Base-by-base conservation (phyloP, 2,113 vertebrate species). In the Chamaetylas fuelleborni region DNA sequence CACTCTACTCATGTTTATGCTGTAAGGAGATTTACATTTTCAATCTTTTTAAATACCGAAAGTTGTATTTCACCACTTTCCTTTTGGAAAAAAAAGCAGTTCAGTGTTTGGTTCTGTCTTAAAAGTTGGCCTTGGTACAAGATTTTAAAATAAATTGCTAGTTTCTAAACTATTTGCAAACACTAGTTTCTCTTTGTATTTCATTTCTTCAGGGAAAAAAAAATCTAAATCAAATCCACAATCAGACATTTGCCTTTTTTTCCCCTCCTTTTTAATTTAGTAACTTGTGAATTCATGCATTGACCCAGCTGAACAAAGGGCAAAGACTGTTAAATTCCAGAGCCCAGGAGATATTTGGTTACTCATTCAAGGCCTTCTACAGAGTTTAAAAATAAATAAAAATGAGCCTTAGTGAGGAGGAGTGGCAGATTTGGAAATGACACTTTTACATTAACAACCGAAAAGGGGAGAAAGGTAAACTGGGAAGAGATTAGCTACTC, bases 281-380 rank as follows among this genome's bases (percentile, higher is more conserved):
- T 83, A 96, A 92, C 88, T 93, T 88, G 93, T 96, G 93, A 95
- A 96, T 96, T 96, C 93, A 74, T 86, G 92, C 94, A 88, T 36
- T 92, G 95, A 88, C 71, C 93, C 88, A 83, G 76, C 19, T 1
- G 76, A 92, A 83, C 92, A 94, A 93, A 96, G 95, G 94, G 93
- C 92, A 96, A 81, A 93, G 85, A 58, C 47, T 90, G 90, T 65
- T 90, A 83, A 94, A 95, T 90, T 95, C 96, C 95, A 96, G 76
- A 86, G 92, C 92, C 94, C 92, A 83, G 83, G 92, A 97, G 93
- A 96, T 86, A 95, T 38, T 93, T 1, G 1, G 80, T 97, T 95
- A 96, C 90, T 92, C 40, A 97, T 96, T 96, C 90, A 96, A 67
- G 69, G 86, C 71, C 60, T 91, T 77, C 80, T 34, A 71, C 54